Evolutionary conservation across 2,797 vertebrate species (phyloP).

Genomic region (Myotis myotis): DNA sequence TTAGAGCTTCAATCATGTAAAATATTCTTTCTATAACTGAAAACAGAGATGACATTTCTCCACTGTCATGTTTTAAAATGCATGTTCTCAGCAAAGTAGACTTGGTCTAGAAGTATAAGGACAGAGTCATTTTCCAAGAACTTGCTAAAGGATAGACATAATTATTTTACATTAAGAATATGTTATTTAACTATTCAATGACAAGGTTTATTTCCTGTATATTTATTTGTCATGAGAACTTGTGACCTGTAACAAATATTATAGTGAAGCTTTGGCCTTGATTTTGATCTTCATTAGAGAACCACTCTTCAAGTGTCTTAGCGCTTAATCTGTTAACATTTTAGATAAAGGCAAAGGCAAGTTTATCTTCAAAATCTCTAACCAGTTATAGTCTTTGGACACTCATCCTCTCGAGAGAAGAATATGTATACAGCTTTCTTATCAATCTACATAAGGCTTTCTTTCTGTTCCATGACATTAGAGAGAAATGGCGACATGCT

Average conservation of each 20-base stretch:
- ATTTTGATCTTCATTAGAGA: conserved; percentile 70
- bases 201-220: not conserved
- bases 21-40: not conserved
- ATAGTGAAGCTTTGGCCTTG: not conserved
- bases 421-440: not conserved
- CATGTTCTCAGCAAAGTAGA: not conserved
- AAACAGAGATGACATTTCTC: not conserved
- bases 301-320: conserved; percentile 55
- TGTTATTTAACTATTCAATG: not conserved
- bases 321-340: conserved; percentile 67
- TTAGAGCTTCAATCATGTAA: not conserved
- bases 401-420: not conserved
- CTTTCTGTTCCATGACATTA: not conserved
- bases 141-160: not conserved
- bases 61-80: not conserved
- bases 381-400: conserved; percentile 43
- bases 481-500: not conserved
- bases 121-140: not conserved
- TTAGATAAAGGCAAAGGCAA: conserved; percentile 61
- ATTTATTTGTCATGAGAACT: not conserved
- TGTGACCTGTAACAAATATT: not conserved
- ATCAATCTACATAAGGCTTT: conserved; percentile 29
- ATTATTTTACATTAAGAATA: not conserved
- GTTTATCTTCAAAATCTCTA: conserved; percentile 48
- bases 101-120: not conserved